phyloP scores from a whole-genome alignment of 2,113 vertebrate species.

The Ameiurus melas region DNA sequence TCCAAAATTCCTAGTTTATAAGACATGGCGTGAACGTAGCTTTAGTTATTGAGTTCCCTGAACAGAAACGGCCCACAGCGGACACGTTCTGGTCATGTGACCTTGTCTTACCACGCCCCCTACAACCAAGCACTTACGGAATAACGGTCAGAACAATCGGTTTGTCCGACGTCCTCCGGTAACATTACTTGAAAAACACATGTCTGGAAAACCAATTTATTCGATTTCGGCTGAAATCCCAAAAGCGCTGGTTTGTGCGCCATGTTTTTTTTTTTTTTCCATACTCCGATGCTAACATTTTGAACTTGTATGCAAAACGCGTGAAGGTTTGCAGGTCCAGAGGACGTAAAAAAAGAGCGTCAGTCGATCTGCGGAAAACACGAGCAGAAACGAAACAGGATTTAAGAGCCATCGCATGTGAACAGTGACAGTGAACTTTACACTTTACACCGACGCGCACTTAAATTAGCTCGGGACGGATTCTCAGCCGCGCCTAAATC shows the following conservation, averaged over 20 bases:
- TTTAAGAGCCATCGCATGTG: neutral
- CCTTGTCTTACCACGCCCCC: neutral
- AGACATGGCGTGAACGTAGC: too few species aligned
- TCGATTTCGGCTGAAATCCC: too few species aligned
- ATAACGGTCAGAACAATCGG: too few species aligned
- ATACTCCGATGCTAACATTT: neutral
- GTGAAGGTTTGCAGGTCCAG: neutral
- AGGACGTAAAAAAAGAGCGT: neutral
- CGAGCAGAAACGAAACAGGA: neutral
- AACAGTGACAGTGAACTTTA: constrained; percentile 7
- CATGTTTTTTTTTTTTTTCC: too few species aligned
- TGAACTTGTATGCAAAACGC: neutral
- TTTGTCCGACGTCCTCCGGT: too few species aligned
- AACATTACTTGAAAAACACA: too few species aligned
- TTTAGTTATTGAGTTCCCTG: neutral
- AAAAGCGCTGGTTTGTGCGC: too few species aligned
- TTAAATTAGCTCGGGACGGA: constrained; percentile 56
- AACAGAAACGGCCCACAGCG: neutral
- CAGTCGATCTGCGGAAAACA: neutral
- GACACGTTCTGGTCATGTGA: neutral
- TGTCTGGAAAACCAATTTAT: too few species aligned
- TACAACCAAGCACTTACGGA: too few species aligned
- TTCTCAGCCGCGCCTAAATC: constrained; percentile 57
- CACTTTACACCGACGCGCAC: constrained; percentile 47
- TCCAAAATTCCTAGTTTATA: too few species aligned